Evolutionary conservation across 2,888 invertebrate species (phyloP).

Genomic region (Pyrrhosoma nymphula): DNA sequence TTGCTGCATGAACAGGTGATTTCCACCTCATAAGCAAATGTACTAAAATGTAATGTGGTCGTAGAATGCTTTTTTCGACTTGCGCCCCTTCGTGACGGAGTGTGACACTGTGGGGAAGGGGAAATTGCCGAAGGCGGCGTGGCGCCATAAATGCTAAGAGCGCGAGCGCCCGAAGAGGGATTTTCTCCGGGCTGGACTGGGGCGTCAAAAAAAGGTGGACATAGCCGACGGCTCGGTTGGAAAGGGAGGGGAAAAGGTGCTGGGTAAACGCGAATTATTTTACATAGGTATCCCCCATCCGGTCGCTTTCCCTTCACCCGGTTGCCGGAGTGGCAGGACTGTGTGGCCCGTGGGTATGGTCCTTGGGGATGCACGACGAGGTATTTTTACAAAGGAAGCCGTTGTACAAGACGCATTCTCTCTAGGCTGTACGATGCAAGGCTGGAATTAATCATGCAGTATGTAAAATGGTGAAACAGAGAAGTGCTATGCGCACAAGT

Average conservation of each 20-base stretch:
- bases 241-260: background rate
- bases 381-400: no score
- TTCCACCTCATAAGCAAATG: no score
- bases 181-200: background rate
- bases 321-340: background rate
- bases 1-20: no score
- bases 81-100: background rate
- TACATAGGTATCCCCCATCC: background rate
- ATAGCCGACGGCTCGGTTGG: background rate
- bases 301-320: background rate
- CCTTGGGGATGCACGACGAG: no score
- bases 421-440: no score
- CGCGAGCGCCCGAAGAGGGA: background rate
- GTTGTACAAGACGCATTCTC: no score
- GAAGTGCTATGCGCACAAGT: no score
- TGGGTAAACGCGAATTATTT: background rate
- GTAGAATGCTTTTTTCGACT: no score
- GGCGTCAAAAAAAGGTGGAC: background rate
- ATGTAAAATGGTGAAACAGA: no score
- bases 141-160: background rate
- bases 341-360: background rate
- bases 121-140: background rate
- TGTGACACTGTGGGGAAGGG: background rate
- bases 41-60: no score
- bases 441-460: no score